phyloP scores from a whole-genome alignment of 2,113 vertebrate species.

The Caranx melampygus region DNA sequence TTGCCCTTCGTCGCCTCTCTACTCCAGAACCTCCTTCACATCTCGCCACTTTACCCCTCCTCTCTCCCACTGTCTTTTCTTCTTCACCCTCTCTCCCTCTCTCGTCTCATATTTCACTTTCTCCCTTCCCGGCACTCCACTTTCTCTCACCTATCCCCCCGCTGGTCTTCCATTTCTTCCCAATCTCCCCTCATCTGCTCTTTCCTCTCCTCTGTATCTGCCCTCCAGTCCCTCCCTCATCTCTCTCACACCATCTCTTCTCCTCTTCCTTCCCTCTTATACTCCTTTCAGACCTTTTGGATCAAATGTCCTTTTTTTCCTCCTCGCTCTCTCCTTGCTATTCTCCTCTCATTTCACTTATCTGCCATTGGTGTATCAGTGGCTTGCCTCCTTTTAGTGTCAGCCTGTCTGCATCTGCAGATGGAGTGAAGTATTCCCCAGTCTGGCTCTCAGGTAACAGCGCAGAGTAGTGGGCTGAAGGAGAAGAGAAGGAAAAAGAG shows the following conservation, averaged over 20 bases:
- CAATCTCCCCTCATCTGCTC: constrained; percentile 40
- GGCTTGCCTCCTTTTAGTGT: constrained; percentile 56
- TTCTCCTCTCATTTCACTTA: constrained; percentile 55
- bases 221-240: constrained; percentile 25
- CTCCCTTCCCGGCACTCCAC: constrained; percentile 39
- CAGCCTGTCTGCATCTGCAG: constrained; percentile 55
- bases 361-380: constrained; percentile 57
- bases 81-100: constrained; percentile 14
- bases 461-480: constrained; percentile 11
- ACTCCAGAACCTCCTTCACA: not conserved
- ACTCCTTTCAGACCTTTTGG: constrained; percentile 18
- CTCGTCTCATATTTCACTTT: constrained; percentile 45
- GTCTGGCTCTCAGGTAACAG: constrained; percentile 64
- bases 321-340: constrained; percentile 22
- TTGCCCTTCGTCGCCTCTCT: constrained; percentile 22
- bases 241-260: constrained; percentile 21
- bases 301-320: constrained; percentile 42
- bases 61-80: constrained; percentile 13
- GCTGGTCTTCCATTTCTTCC: constrained; percentile 48
- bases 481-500: not conserved
- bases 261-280: constrained; percentile 14
- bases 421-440: constrained; percentile 66
- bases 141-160: constrained; percentile 48
- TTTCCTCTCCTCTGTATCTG: constrained; percentile 31
- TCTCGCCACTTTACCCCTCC: constrained; percentile 1